Conservation (phyloP, 64 coral and sea anemone species). For the Exaiptasia diaphana region DNA sequence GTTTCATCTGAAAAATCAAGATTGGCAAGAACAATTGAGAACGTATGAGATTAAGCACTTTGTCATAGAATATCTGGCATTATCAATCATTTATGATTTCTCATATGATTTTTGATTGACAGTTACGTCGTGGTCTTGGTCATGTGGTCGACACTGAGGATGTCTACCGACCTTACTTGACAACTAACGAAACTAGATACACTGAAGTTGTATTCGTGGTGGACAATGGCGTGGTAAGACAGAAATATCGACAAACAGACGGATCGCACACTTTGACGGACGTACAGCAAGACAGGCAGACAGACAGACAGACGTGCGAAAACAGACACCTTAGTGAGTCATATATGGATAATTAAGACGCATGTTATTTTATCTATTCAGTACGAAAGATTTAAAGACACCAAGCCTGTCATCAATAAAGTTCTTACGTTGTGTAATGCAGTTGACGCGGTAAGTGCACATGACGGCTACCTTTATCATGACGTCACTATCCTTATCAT, state of each 20-base stretch:
- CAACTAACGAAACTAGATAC: slow-evolving; percentile 50
- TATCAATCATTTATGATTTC: too few species aligned
- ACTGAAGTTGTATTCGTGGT: slow-evolving; percentile 46
- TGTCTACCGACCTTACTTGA: slow-evolving; percentile 37
- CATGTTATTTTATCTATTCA: not conserved
- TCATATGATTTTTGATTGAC: too few species aligned
- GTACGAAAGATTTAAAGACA: slow-evolving; percentile 33
- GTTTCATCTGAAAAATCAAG: too few species aligned
- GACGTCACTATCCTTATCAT: too few species aligned
- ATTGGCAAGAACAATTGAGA: too few species aligned
- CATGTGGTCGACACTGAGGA: slow-evolving; percentile 28
- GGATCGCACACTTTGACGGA: not conserved
- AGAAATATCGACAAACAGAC: too few species aligned
- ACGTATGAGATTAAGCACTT: too few species aligned
- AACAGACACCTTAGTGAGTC: too few species aligned
- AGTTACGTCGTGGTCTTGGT: not conserved
- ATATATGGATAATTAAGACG: too few species aligned
- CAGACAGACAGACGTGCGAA: not conserved
- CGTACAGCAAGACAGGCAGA: not conserved
- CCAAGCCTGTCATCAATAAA: slow-evolving; percentile 14
- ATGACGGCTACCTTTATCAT: too few species aligned
- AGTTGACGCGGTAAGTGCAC: slow-evolving; percentile 65
- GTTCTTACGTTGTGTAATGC: slow-evolving; percentile 49
- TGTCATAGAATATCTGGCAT: too few species aligned
- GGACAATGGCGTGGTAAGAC: slow-evolving; percentile 43